These are phyloP conservation scores for Dermatophagoides farinae DNA, from an alignment of 1,140 invertebrate genomes.

Conservation along the genomic window DNA sequence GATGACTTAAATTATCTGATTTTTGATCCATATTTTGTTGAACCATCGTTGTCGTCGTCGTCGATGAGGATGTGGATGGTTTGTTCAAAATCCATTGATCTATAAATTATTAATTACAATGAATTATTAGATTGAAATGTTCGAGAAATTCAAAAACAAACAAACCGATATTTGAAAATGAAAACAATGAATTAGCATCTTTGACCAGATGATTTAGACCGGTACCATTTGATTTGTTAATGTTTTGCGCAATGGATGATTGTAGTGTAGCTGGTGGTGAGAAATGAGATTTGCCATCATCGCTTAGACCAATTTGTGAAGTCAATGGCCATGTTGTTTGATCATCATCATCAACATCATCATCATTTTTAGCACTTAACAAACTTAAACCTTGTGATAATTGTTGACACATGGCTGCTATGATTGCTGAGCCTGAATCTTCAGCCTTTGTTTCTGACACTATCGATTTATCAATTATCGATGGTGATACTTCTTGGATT, in stretches of 20 bases:
- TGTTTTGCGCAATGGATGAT: too few relatives aligned
- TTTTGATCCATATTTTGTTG: too few relatives aligned
- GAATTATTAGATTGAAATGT: background rate
- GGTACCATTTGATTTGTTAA: background rate
- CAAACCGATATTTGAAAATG: background rate
- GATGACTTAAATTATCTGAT: too few relatives aligned
- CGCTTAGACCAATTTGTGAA: background rate
- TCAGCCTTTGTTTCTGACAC: slow-evolving; percentile 43
- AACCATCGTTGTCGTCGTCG: background rate
- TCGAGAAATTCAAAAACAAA: background rate
- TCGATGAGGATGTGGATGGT: too few relatives aligned
- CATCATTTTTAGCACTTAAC: slow-evolving; percentile 24
- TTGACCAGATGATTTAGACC: background rate
- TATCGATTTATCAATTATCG: slow-evolving; percentile 10
- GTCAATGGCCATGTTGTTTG: slow-evolving; percentile 33
- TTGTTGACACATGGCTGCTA: slow-evolving; percentile 69
- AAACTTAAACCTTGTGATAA: slow-evolving; percentile 57
- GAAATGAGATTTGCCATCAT: background rate
- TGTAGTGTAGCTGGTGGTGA: background rate
- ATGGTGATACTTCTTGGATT: slow-evolving; percentile 4
- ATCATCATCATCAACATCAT: slow-evolving; percentile 32
- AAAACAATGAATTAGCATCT: background rate
- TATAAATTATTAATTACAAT: background rate
- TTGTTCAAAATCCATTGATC: background rate
- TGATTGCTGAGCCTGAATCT: slow-evolving; percentile 24